A percentile compares a stretch with the other conserved stretches of the same genome.
phyloP scores from a whole-genome alignment of 1,140 invertebrate genomes.

The Leptinotarsa lineolata region DNA sequence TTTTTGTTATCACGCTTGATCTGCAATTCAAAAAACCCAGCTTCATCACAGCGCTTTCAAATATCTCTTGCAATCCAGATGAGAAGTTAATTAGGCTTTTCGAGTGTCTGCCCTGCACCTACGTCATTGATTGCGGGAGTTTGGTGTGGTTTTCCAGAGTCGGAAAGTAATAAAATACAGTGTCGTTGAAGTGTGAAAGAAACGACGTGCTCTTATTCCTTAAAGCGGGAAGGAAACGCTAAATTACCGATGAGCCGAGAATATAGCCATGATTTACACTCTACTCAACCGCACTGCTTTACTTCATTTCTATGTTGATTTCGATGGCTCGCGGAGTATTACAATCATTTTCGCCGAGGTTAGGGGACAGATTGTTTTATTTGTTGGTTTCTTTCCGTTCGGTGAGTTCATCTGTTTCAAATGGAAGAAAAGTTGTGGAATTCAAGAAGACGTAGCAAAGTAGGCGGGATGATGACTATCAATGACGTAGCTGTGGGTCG shows the following conservation, averaged over 20 bases:
- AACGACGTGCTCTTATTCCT: conserved; percentile 43
- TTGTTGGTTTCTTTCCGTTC: not conserved
- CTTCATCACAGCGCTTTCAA: too few species aligned
- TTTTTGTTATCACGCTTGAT: too few species aligned
- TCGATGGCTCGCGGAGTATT: conserved; percentile 21
- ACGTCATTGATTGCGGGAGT: conserved; percentile 6
- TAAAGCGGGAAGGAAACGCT: conserved; percentile 40
- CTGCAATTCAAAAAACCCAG: too few species aligned
- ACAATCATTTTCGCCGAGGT: conserved; percentile 22
- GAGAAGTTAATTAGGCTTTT: too few species aligned
- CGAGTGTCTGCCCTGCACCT: not conserved
- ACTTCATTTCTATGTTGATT: conserved; percentile 31
- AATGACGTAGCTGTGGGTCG: too few species aligned
- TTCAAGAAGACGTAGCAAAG: not conserved
- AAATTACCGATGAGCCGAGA: conserved; percentile 44
- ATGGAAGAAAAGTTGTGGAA: not conserved
- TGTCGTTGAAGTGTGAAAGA: conserved; percentile 46
- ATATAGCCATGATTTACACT: conserved; percentile 38
- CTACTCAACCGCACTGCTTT: conserved; percentile 17
- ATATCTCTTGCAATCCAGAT: too few species aligned
- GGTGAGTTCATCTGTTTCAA: not conserved
- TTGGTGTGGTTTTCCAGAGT: conserved; percentile 24
- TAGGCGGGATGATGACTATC: too few species aligned
- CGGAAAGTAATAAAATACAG: conserved; percentile 47
- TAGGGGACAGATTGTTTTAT: not conserved